These are phyloP conservation scores for Tenthredo scrophulariae DNA, from an alignment of 2,888 invertebrate genomes.

Conservation along the genomic window DNA sequence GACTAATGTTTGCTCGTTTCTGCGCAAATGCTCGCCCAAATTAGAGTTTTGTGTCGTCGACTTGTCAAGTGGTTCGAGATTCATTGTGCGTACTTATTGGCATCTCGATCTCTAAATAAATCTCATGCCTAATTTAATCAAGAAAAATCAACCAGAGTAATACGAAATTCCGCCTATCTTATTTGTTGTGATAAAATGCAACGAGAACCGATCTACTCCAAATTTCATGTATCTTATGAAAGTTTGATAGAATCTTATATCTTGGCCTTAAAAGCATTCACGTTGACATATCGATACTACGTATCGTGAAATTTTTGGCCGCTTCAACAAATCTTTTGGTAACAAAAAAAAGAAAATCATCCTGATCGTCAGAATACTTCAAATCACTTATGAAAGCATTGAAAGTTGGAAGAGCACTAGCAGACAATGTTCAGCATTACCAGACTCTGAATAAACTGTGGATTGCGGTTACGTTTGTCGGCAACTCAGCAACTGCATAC, in stretches of 20 bases:
- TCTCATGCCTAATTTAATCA: background rate
- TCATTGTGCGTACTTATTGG: constrained; percentile 17
- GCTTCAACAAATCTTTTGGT: background rate
- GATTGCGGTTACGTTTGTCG: constrained; percentile 23
- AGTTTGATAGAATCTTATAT: background rate
- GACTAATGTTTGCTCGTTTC: constrained; percentile 38
- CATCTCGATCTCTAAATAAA: background rate
- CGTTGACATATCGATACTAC: background rate
- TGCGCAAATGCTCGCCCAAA: constrained; percentile 12
- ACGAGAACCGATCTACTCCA: background rate
- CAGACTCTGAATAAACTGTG: background rate
- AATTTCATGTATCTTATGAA: background rate
- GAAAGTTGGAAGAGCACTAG: background rate
- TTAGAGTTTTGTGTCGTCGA: constrained; percentile 39
- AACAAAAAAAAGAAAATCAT: background rate
- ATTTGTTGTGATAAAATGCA: background rate
- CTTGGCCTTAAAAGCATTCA: background rate
- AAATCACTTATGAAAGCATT: background rate
- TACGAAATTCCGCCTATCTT: background rate
- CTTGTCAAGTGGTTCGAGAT: constrained; percentile 24
- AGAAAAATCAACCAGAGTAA: background rate
- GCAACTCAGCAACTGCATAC: constrained; percentile 6
- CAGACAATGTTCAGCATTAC: background rate
- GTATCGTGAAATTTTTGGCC: background rate
- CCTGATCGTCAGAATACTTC: background rate